phyloP scores from a whole-genome alignment of 2,797 vertebrate genomes.

The Paratrypauchen microcephalus region DNA sequence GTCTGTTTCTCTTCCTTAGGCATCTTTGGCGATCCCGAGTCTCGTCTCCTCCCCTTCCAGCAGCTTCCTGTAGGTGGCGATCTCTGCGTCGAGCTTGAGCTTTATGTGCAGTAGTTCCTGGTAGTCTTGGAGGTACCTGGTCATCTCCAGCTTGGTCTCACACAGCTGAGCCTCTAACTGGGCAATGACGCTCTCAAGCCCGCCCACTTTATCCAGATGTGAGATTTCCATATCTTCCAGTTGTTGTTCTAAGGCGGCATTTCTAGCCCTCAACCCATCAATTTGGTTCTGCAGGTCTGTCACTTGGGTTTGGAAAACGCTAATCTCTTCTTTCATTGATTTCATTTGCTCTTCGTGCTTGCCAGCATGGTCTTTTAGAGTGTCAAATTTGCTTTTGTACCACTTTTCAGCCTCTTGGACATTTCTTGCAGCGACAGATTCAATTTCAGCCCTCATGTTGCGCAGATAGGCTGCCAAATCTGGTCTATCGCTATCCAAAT shows the following conservation, averaged over 20 bases:
- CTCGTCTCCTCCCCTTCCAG: conserved; percentile 82
- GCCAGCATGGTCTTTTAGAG: conserved; percentile 76
- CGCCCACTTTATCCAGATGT: conserved; percentile 75
- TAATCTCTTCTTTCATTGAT: conserved; percentile 81
- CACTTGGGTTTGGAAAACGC: conserved; percentile 73
- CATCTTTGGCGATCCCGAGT: conserved; percentile 75
- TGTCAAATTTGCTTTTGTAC: conserved; percentile 85
- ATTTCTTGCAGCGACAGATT: conserved; percentile 77
- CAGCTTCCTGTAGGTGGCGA: conserved; percentile 84
- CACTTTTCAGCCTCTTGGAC: conserved; percentile 85
- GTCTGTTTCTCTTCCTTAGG: conserved; percentile 30
- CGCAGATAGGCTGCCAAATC: conserved; percentile 77
- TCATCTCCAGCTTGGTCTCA: conserved; percentile 80
- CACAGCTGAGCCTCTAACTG: conserved; percentile 82
- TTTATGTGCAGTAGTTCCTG: conserved; percentile 77
- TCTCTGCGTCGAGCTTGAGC: conserved; percentile 80
- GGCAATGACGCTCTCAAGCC: conserved; percentile 69
- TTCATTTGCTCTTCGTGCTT: conserved; percentile 79
- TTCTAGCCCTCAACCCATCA: conserved; percentile 74
- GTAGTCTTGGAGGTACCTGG: conserved; percentile 76
- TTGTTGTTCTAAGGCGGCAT: conserved; percentile 77
- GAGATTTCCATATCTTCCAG: conserved; percentile 80
- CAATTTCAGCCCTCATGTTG: conserved; percentile 77
- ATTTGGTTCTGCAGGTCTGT: conserved; percentile 83
- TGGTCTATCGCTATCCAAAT: conserved; percentile 73